A percentile compares a stretch with the other conserved stretches of the same genome.
phyloP scores from a whole-genome alignment of 64 coral and sea anemone species.

The Montipora capricornis region DNA sequence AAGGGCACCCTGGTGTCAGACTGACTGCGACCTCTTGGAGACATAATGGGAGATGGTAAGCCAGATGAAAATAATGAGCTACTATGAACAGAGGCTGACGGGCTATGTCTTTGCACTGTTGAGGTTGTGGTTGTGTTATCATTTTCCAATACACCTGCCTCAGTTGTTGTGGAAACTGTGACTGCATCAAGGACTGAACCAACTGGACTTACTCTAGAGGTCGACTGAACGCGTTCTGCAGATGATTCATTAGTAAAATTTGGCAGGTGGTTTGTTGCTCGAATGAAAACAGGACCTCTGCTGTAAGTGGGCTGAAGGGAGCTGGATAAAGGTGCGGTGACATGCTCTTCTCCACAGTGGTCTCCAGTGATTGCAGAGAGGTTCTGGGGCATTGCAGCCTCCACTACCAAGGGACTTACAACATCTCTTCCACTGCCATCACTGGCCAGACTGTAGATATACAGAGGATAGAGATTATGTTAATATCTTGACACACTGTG shows the following conservation, averaged over 20 bases:
- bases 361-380: not conserved
- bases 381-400: not conserved
- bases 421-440: constrained; percentile 18
- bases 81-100: constrained; percentile 19
- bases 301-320: not conserved
- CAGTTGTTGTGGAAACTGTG: not conserved
- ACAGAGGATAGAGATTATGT: not conserved
- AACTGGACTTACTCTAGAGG: constrained; percentile 37
- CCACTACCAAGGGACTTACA: constrained; percentile 10
- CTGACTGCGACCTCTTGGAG: constrained; percentile 37
- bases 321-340: not conserved
- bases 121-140: not conserved
- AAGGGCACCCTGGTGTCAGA: not conserved
- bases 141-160: not conserved
- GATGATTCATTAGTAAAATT: not conserved
- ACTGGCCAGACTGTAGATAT: not conserved
- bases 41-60: constrained; percentile 49
- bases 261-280: not conserved
- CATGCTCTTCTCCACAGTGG: not conserved
- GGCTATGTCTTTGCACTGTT: not conserved
- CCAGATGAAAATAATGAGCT: constrained; percentile 51
- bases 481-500: no score
- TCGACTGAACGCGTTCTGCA: not conserved
- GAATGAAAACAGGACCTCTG: not conserved
- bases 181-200: constrained; percentile 12